Percentiles rank a stretch among this genome's conserved stretches.
phyloP scores from a whole-genome alignment of 1,140 invertebrate species.

The Nebria ingens region DNA sequence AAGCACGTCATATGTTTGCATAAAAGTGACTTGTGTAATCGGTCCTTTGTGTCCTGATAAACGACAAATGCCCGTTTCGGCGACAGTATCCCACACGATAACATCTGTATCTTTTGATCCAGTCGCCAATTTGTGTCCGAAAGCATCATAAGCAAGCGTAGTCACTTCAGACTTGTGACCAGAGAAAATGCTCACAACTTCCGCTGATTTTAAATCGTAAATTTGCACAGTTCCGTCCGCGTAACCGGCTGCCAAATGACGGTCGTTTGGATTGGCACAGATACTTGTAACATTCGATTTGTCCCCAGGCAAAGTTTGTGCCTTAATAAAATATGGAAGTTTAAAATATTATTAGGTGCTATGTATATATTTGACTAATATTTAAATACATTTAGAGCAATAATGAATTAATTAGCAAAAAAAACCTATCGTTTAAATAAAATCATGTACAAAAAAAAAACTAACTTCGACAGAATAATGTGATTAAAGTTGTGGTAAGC shows the following conservation, averaged over 20 bases:
- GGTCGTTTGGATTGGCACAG: constrained; percentile 56
- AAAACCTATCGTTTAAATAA: no score
- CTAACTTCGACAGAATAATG: no score
- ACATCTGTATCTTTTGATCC: constrained; percentile 89
- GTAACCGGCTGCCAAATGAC: constrained; percentile 83
- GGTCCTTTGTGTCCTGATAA: constrained; percentile 86
- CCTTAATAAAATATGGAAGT: constrained; percentile 44
- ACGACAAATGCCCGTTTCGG: constrained; percentile 78
- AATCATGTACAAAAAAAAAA: no score
- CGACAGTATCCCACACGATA: constrained; percentile 90
- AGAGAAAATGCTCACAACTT: constrained; percentile 66
- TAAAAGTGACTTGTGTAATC: constrained; percentile 80
- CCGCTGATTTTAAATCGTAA: constrained; percentile 60
- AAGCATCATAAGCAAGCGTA: constrained; percentile 65
- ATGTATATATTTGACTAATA: constrained; percentile 6
- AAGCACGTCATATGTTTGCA: constrained; percentile 64
- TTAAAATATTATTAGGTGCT: constrained; percentile 3
- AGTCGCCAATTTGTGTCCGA: constrained; percentile 72
- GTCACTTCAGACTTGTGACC: constrained; percentile 85
- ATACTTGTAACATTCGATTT: constrained; percentile 66
- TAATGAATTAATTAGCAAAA: constrained; percentile 14
- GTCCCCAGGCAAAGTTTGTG: constrained; percentile 63
- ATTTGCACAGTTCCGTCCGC: constrained; percentile 78
- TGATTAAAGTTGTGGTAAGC: no score
- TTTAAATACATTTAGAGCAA: constrained; percentile 9